phyloP scores from a whole-genome alignment of 2,888 invertebrate genomes.

The Parochlus steinenii region DNA sequence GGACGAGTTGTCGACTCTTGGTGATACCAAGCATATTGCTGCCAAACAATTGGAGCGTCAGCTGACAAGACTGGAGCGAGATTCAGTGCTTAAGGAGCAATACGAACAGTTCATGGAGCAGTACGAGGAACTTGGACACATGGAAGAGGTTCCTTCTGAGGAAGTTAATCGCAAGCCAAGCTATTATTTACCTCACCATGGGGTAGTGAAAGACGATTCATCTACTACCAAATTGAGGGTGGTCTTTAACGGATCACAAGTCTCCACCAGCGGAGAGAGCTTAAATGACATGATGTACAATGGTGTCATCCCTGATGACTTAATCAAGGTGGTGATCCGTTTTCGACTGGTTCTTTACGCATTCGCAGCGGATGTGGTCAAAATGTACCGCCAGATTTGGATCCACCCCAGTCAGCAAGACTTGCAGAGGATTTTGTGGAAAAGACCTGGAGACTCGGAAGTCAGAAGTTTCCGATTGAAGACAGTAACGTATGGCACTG shows the following conservation, averaged over 20 bases:
- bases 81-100: too few relatives aligned
- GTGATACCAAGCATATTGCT: neutral
- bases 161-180: neutral
- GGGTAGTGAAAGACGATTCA: slow-evolving; percentile 1
- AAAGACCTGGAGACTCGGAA: slow-evolving; percentile 5
- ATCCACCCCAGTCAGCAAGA: slow-evolving; percentile 9
- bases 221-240: slow-evolving; percentile 10
- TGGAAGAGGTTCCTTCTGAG: neutral
- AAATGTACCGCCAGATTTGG: slow-evolving; percentile 15
- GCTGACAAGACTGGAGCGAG: too few relatives aligned
- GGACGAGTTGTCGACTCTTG: neutral
- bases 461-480: neutral
- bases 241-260: neutral
- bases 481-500: slow-evolving; percentile 10
- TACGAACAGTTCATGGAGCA: neutral
- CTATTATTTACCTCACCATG: slow-evolving; percentile 11
- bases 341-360: neutral
- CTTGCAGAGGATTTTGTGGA: slow-evolving; percentile 10
- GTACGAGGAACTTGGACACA: neutral
- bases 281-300: slow-evolving; percentile 1
- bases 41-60: too few relatives aligned
- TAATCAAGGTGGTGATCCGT: neutral
- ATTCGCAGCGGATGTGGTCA: slow-evolving; percentile 11
- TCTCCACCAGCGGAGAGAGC: neutral
- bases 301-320: slow-evolving; percentile 3